These are phyloP conservation scores for Paramormyrops kingsleyae DNA, from an alignment of 2,113 vertebrate genomes.

Conservation along the genomic window DNA sequence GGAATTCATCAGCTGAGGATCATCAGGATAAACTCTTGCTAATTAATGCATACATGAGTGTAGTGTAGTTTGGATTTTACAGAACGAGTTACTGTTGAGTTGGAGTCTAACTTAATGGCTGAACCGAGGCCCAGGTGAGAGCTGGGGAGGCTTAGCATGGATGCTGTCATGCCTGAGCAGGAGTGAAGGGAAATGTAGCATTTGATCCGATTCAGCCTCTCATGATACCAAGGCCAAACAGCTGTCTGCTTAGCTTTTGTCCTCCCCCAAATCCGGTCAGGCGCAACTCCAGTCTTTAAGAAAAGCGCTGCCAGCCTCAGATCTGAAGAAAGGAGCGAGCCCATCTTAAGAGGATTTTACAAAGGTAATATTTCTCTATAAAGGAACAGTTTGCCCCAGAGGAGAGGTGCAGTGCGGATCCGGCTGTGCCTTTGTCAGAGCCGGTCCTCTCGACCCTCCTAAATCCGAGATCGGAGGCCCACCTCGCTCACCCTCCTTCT, in stretches of 20 bases:
- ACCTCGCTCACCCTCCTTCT: neutral
- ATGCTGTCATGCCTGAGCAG: neutral
- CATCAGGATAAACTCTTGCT: neutral
- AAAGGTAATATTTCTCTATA: slow-evolving; percentile 25
- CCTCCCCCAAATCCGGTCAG: neutral
- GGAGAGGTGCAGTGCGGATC: slow-evolving; percentile 19
- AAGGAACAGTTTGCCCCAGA: slow-evolving; percentile 31
- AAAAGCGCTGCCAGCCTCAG: neutral
- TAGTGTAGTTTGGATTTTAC: neutral
- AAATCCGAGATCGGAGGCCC: neutral
- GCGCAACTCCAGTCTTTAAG: neutral
- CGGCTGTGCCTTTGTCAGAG: slow-evolving; percentile 34
- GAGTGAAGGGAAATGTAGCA: neutral
- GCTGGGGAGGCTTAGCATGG: neutral
- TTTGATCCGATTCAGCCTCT: slow-evolving; percentile 6
- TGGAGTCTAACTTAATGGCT: neutral
- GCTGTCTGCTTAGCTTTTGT: neutral
- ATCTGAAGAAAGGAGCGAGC: slow-evolving; percentile 1
- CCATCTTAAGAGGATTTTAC: slow-evolving; percentile 7
- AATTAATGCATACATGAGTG: neutral
- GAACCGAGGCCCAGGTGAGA: neutral
- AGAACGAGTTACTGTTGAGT: neutral
- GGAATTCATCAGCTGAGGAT: neutral
- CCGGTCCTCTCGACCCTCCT: slow-evolving; percentile 18
- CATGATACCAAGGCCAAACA: neutral